phyloP scores from a whole-genome alignment of 1,140 invertebrate species.

The Drosophila ficusphila region DNA sequence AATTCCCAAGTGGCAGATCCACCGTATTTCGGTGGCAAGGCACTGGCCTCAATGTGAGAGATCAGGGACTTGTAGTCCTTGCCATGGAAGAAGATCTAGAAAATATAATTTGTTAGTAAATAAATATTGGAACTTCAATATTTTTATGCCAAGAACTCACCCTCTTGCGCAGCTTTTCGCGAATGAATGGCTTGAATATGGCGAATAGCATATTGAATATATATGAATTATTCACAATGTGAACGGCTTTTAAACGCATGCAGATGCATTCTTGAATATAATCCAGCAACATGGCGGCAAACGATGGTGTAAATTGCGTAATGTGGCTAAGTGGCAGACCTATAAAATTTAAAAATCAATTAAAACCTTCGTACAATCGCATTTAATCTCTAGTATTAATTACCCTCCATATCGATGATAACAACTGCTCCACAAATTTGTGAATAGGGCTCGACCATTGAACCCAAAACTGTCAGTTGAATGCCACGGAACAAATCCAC shows the following conservation, averaged over 20 bases:
- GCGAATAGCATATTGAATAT: conserved; percentile 91
- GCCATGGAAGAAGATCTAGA: conserved; percentile 90
- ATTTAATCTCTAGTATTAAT: not conserved
- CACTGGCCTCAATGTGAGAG: conserved; percentile 87
- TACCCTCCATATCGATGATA: conserved; percentile 88
- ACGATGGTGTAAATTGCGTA: conserved; percentile 89
- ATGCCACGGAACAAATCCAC: conserved; percentile 87
- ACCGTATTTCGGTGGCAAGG: conserved; percentile 88
- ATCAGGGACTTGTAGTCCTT: conserved; percentile 88
- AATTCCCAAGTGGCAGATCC: conserved; percentile 86
- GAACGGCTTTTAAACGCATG: conserved; percentile 88
- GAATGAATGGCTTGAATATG: conserved; percentile 91
- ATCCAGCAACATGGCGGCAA: conserved; percentile 87
- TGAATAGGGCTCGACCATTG: conserved; percentile 87
- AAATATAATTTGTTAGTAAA: conserved; percentile 19
- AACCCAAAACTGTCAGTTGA: conserved; percentile 86
- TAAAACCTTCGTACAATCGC: not conserved
- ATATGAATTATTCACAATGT: conserved; percentile 92
- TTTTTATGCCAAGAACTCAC: conserved; percentile 58
- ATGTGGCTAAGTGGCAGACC: conserved; percentile 88
- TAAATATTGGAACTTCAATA: not conserved
- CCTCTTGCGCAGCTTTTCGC: conserved; percentile 87
- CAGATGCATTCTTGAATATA: conserved; percentile 87
- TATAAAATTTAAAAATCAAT: conserved; percentile 6
- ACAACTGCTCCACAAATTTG: conserved; percentile 87